Base-by-base conservation (phyloP, 2,113 vertebrate genomes). In the Protobothrops mucrosquamatus region DNA sequence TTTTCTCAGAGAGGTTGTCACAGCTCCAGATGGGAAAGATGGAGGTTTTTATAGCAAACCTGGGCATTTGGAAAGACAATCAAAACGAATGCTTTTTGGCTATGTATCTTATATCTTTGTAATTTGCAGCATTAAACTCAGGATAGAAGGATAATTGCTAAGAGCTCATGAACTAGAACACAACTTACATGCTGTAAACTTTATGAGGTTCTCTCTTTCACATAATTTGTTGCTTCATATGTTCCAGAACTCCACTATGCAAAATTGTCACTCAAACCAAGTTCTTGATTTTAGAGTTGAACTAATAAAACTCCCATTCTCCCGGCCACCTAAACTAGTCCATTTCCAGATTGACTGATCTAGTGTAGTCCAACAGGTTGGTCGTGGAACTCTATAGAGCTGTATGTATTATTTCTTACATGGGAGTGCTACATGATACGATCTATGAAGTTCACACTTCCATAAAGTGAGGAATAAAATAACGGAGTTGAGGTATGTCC, bases 1-100 rank as follows among this genome's bases (percentile, higher is more conserved):
- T 57, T 88, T 94, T 86, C 93, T 93, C 88, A 54, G 89, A 94
- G 93, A 54, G 29, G 88, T 51, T 20, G 85, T 89, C 46, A 12
- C 15, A 87, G 94, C 48, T 81, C 87, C 56, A 69, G 55, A 46
- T 6, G 48, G 59, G 59, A 91, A 54, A 81, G 20, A 34, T 88
- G 18, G 52, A 11, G 46, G 57, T 22, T 6, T 10, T 15, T 86
- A 18, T 7, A 0, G n/a, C 9, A 20, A 64, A 89, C 29, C 12
- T 22, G 6, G 8, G n/a, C 59, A 26, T 56, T 88, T 46, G 20
- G 29, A 26, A 52, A 39, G 46, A 46, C 29, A 46, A 59, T 5
- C 43, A 52, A 24, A 92, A 61, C 9, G 23, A 55, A 48, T 8
- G 9, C 1, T 39, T 46, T 22, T 11, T 3, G 11, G 51, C 29